Conservation (phyloP, 2,888 invertebrate genomes). For the Thymelicus lineola region DNA sequence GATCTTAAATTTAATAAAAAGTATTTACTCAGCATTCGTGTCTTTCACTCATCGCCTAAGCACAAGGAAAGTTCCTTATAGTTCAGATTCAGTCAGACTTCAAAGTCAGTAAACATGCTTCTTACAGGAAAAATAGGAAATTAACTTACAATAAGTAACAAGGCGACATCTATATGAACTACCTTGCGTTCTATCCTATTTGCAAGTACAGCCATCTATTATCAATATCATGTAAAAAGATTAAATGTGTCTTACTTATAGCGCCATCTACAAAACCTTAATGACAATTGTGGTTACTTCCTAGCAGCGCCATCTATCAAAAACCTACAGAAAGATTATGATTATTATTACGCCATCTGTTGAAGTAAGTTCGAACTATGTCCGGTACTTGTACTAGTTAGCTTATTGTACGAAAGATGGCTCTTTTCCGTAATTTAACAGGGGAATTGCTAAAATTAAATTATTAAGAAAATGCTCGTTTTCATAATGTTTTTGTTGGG, state of each 20-base stretch:
- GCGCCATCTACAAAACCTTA: background rate
- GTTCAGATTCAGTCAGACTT: too few relatives aligned
- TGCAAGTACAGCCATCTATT: too few relatives aligned
- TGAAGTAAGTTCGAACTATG: background rate
- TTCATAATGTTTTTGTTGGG: too few relatives aligned
- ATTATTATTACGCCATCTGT: constrained; percentile 35
- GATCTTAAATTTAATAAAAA: too few relatives aligned
- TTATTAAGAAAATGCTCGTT: too few relatives aligned
- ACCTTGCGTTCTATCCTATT: background rate
- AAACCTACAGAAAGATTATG: background rate
- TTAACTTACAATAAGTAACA: background rate
- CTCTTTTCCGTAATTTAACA: constrained; percentile 5
- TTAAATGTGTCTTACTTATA: background rate
- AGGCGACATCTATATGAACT: background rate
- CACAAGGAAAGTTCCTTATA: too few relatives aligned
- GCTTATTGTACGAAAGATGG: constrained; percentile 39
- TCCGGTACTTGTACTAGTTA: background rate
- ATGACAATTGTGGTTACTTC: background rate
- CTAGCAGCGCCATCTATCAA: background rate
- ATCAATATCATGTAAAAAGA: too few relatives aligned
- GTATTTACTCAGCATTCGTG: too few relatives aligned
- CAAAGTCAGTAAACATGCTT: too few relatives aligned
- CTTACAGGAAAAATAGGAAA: too few relatives aligned
- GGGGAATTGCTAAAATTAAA: too few relatives aligned
- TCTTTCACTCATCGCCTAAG: too few relatives aligned